phyloP scores from a whole-genome alignment of 2,888 invertebrate species.

The Conomelus anceps region DNA sequence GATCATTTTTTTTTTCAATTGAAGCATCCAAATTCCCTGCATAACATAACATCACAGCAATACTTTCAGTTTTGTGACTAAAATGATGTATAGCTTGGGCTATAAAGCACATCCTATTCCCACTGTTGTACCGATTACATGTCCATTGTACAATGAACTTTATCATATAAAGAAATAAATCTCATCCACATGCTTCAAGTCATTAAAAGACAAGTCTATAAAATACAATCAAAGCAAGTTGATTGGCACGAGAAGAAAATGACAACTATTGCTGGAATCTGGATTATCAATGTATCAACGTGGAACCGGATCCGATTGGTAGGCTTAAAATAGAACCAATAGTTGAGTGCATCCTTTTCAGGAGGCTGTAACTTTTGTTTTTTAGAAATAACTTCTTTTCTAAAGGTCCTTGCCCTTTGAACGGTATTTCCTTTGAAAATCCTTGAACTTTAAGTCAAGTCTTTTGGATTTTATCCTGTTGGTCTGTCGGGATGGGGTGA shows the following conservation, averaged over 20 bases:
- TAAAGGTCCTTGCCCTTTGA: background rate
- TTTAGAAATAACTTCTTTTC: background rate
- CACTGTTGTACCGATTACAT: no score
- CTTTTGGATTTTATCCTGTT: background rate
- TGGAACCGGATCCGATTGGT: background rate
- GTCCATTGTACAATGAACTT: no score
- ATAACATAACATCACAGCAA: no score
- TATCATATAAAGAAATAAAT: no score
- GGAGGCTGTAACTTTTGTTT: background rate
- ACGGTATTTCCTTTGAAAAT: background rate
- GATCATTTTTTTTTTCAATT: no score
- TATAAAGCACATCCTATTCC: no score
- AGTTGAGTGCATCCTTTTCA: background rate
- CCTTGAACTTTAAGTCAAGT: background rate
- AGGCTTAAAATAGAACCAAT: background rate
- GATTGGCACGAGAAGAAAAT: no score
- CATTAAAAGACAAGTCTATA: background rate
- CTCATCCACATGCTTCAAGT: background rate
- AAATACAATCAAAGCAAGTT: background rate
- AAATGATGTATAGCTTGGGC: no score
- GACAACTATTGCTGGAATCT: background rate
- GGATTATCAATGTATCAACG: background rate
- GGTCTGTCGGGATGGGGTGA: background rate
- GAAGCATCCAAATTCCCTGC: no score
- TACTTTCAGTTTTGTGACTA: no score